Base-by-base conservation (phyloP, 2,113 vertebrate genomes). In the Copsychus sechellarum region DNA sequence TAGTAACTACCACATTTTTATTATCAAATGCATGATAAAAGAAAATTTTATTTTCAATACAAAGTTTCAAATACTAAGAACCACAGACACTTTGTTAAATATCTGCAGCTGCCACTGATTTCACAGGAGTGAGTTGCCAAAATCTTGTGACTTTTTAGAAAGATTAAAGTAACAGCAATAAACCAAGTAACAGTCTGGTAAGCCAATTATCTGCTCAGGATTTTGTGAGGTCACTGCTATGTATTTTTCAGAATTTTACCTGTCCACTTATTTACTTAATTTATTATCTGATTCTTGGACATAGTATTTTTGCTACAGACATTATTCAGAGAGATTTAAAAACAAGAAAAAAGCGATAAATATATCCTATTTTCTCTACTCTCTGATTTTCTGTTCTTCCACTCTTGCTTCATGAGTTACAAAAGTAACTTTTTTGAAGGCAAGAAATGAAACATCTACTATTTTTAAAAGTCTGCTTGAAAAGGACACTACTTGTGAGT, bases 151-250 rank as follows among this genome's bases (percentile, higher is more conserved):
- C 16, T 72, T 76, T 36, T 61, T 36, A 61, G 29, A 78, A 91
- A 70, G 45, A 61, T 7, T 51, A 82, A 82, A 65, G 24, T 21
- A 72, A 26, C 17, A 72, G 14, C 25, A 65, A 76, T 16, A 61
- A 79, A 77, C 42, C 38, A 79, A 91, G 21, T 14, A 71, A 40
- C 8, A 40, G 18, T 25, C 45, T 73, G 6, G 12, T 22, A 65
- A 57, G 2, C 9, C 36, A 65, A 34, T 16, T 20, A 74, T 43
- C 34, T 73, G 12, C 17, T 56, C 40, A 64, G 47, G n/a, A 73
- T 42, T n/a, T 53, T 24, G 0, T 28, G 29, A 60, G 11, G 10
- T 23, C 22, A n/a, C 3, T 48, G 14, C 5, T 14, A 43, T 0
- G 3, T 6, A 16, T 65, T 81, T 65, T 61, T 79, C 24, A 36